phyloP scores from a whole-genome alignment of 1,140 invertebrate genomes.

The Anoplolepis gracilipes region DNA sequence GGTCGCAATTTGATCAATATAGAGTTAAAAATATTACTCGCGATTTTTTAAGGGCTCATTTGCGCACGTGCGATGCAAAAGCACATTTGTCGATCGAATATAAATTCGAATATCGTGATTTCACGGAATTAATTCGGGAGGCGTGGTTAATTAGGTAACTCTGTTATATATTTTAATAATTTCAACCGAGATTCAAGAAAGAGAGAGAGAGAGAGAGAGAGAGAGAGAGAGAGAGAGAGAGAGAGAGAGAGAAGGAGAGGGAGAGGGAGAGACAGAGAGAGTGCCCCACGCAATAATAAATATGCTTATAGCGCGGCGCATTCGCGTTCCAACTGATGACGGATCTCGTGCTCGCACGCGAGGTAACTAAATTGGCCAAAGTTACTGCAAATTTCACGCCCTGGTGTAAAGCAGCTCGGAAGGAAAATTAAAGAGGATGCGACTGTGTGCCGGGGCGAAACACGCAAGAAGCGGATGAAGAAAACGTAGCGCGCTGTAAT shows the following conservation, averaged over 20 bases:
- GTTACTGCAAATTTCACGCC: conserved; percentile 58
- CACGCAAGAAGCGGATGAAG: conserved; percentile 48
- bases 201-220: no score
- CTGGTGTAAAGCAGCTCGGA: conserved; percentile 56
- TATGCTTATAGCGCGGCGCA: conserved; percentile 13
- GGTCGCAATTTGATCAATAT: not conserved
- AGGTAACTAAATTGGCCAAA: conserved; percentile 56
- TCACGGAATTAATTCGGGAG: not conserved
- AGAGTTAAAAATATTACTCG: not conserved
- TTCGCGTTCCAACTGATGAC: conserved; percentile 48
- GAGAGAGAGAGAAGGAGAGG: no score
- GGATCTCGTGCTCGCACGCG: conserved; percentile 51
- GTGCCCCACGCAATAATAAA: conserved; percentile 28
- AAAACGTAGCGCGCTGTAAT: conserved; percentile 50
- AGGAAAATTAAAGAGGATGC: conserved; percentile 62
- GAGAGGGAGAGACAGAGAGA: no score
- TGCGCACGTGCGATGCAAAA: not conserved
- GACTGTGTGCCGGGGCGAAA: conserved; percentile 36
- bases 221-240: no score
- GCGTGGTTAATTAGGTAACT: conserved; percentile 42
- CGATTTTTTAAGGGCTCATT: not conserved
- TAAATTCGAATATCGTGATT: conserved; percentile 9
- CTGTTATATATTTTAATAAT: conserved; percentile 51
- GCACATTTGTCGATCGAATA: not conserved
- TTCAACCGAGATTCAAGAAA: conserved; percentile 41